A percentile compares a stretch with the other conserved stretches of the same genome.
These are phyloP conservation scores for Channa maculata DNA, from an alignment of 2,113 vertebrate species.

Conservation along the genomic window DNA sequence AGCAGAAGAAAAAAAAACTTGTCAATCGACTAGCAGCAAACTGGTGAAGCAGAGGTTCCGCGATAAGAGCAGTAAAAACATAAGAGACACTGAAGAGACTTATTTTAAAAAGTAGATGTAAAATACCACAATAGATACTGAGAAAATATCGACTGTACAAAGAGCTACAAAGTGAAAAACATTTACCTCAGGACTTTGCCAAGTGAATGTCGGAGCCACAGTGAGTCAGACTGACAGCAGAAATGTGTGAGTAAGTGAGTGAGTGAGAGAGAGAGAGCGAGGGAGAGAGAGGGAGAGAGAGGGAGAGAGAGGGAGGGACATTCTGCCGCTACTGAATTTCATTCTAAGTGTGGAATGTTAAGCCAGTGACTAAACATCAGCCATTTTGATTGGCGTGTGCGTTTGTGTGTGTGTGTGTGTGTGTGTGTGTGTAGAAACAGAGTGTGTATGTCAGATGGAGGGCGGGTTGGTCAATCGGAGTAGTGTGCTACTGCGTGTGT, in stretches of 20 bases:
- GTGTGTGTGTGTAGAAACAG: not conserved
- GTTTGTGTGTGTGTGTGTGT: not conserved
- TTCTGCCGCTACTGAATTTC: constrained; percentile 29
- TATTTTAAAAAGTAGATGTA: too few species aligned
- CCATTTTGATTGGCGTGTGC: constrained; percentile 12
- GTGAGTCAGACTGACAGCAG: constrained; percentile 11
- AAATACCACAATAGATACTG: too few species aligned
- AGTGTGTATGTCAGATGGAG: too few species aligned
- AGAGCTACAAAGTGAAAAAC: not conserved
- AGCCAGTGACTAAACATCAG: constrained; percentile 48
- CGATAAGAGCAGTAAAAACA: too few species aligned
- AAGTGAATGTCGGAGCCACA: constrained; percentile 1
- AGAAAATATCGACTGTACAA: not conserved
- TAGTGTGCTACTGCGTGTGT: too few species aligned
- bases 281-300: not conserved
- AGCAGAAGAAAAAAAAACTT: not conserved
- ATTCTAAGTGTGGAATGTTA: constrained; percentile 51
- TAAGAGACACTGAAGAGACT: too few species aligned
- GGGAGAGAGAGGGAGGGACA: constrained; percentile 2
- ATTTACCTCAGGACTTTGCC: not conserved
- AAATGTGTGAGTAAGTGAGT: not conserved
- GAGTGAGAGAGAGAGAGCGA: constrained; percentile 5
- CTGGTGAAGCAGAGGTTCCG: too few species aligned
- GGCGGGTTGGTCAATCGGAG: too few species aligned
- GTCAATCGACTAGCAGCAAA: not conserved